Percentiles rank a stretch among this genome's conserved stretches.
These are phyloP conservation scores for Nemotelus pantherinus DNA, from an alignment of 2,888 invertebrate species.

Conservation along the genomic window DNA sequence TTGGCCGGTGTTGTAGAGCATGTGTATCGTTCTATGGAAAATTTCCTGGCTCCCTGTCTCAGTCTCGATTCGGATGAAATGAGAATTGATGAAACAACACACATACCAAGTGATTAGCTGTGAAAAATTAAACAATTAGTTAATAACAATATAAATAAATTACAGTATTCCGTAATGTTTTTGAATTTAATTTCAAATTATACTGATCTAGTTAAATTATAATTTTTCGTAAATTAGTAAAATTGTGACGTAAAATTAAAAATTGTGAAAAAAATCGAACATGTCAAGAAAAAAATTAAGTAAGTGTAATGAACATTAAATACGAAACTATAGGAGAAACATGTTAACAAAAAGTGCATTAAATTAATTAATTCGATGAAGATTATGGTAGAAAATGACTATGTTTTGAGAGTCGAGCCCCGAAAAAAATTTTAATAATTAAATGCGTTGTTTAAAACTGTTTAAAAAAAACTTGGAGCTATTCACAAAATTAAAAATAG, in stretches of 20 bases:
- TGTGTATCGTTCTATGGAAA: slow-evolving; percentile 92
- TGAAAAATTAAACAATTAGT: neutral
- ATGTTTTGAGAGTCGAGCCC: slow-evolving; percentile 15
- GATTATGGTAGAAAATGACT: neutral
- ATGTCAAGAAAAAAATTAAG: slow-evolving; percentile 15
- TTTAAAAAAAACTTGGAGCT: too few relatives aligned
- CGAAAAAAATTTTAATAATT: neutral
- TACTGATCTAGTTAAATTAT: neutral
- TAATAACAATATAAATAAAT: neutral
- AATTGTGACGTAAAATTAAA: too few relatives aligned
- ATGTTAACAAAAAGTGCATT: slow-evolving; percentile 50
- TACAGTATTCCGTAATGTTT: neutral
- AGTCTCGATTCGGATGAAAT: slow-evolving; percentile 83
- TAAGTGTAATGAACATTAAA: neutral
- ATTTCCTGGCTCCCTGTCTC: slow-evolving; percentile 90
- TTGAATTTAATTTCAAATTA: neutral
- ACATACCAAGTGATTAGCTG: slow-evolving; percentile 59
- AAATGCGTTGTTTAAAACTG: too few relatives aligned
- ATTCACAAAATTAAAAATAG: too few relatives aligned
- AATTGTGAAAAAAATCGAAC: too few relatives aligned
- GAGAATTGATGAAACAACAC: slow-evolving; percentile 67
- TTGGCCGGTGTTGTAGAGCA: slow-evolving; percentile 87
- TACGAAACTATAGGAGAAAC: slow-evolving; percentile 33
- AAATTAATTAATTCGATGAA: slow-evolving; percentile 31
- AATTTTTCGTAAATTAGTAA: too few relatives aligned